Conservation (phyloP, 2,113 vertebrate species). For the Aptenodytes patagonicus region DNA sequence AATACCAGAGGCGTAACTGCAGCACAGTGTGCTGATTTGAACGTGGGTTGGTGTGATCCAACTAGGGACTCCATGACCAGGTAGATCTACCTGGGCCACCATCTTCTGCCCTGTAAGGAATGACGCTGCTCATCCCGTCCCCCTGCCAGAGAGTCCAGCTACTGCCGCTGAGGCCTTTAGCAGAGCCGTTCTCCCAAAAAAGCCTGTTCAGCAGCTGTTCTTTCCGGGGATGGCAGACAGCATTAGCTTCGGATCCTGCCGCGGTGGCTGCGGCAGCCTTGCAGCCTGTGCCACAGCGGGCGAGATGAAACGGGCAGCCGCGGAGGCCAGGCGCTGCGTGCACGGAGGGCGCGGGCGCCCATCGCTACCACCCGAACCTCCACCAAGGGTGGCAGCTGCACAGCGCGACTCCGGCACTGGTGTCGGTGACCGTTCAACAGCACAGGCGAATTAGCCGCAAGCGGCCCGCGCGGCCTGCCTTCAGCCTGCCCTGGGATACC, state of each 20-base stretch:
- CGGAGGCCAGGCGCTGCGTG: accelerated
- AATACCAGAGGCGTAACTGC: neutral
- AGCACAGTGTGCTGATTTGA: neutral
- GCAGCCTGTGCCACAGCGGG: accelerated
- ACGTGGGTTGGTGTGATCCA: neutral
- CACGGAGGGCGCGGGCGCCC: accelerated
- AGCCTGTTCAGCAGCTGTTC: neutral
- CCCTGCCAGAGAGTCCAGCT: neutral
- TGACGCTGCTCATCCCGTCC: accelerated
- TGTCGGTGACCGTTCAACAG: too few species aligned
- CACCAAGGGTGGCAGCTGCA: too few species aligned
- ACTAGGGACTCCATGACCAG: neutral
- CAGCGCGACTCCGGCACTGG: too few species aligned
- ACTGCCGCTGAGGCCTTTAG: neutral
- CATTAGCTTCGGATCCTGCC: accelerated
- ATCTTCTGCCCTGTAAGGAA: neutral
- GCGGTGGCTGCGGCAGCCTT: accelerated
- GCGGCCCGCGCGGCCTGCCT: neutral
- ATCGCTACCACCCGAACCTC: accelerated
- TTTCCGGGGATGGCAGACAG: accelerated
- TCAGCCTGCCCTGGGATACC: neutral
- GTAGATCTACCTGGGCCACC: too few species aligned
- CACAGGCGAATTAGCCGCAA: too few species aligned
- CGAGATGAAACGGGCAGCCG: accelerated
- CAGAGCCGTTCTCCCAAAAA: neutral